Conservation (phyloP, 2,113 vertebrate species). For the Sander vitreus region DNA sequence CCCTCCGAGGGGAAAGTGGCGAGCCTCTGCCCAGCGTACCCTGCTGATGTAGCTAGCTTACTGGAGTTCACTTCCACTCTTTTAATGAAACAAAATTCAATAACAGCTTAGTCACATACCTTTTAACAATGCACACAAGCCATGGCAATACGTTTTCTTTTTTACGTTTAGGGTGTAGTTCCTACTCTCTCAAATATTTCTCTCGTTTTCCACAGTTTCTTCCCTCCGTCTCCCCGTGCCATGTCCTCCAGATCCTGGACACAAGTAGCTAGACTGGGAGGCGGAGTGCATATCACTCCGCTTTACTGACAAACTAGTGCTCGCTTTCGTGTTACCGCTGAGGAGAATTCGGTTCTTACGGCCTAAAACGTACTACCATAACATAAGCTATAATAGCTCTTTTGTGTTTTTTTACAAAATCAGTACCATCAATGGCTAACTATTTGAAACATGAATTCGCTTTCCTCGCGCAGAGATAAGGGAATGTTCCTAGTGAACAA, state of each 20-base stretch:
- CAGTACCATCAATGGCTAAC: neutral
- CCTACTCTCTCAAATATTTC: conserved; percentile 29
- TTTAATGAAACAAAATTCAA: neutral
- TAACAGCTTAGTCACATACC: conserved; percentile 60
- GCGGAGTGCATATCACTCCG: conserved; percentile 82
- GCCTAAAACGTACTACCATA: fast-evolving
- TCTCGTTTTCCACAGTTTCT: conserved; percentile 41
- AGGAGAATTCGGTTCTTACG: fast-evolving
- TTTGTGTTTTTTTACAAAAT: fast-evolving
- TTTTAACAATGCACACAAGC: conserved; percentile 25
- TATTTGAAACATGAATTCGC: conserved; percentile 9
- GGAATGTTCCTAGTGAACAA: conserved; percentile 4
- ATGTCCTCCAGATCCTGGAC: conserved; percentile 77
- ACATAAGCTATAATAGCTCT: fast-evolving
- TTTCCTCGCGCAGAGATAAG: conserved; percentile 7
- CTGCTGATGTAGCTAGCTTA: conserved; percentile 49
- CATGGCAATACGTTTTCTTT: conserved; percentile 25
- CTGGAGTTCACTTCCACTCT: conserved; percentile 23
- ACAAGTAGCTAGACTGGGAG: conserved; percentile 76
- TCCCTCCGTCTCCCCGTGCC: conserved; percentile 63
- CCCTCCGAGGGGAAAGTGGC: conserved; percentile 43
- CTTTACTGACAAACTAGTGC: conserved; percentile 70
- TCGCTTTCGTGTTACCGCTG: neutral
- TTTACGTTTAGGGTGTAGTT: conserved; percentile 2
- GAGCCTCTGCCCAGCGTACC: conserved; percentile 55